A percentile compares a stretch with the other conserved stretches of the same genome.
These are phyloP conservation scores for Callopanchax toddi DNA, from an alignment of 2,113 vertebrate species.

Conservation along the genomic window DNA sequence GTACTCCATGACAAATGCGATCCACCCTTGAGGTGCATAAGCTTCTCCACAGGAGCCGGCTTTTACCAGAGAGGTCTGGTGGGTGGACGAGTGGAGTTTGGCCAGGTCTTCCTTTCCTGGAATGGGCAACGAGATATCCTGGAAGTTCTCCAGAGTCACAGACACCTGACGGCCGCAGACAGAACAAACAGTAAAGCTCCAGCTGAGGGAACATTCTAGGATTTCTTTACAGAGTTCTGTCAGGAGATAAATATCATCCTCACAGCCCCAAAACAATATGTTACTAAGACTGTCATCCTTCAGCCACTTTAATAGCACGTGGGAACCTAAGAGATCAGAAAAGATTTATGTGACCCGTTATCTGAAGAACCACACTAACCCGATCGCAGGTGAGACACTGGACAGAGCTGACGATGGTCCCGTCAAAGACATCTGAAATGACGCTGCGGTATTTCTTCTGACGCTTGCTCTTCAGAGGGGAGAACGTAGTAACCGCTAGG, in stretches of 20 bases:
- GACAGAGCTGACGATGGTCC: constrained; percentile 96
- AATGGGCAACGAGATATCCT: constrained; percentile 98
- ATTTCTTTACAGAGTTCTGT: neutral
- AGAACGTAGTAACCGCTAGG: constrained; percentile 74
- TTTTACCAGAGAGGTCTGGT: constrained; percentile 93
- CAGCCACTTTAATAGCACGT: neutral
- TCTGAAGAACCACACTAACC: constrained; percentile 80
- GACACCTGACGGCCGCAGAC: constrained; percentile 82
- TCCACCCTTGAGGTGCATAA: constrained; percentile 95
- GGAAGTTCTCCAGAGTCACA: constrained; percentile 97
- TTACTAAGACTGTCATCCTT: neutral
- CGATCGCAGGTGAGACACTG: constrained; percentile 97
- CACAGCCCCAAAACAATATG: no score
- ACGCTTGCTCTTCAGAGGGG: constrained; percentile 89
- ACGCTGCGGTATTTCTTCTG: constrained; percentile 94
- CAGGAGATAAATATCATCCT: no score
- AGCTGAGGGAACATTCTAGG: neutral
- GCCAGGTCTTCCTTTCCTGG: constrained; percentile 98
- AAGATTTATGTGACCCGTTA: neutral
- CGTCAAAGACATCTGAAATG: constrained; percentile 97
- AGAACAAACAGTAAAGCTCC: neutral
- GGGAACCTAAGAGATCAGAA: neutral
- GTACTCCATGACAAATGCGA: constrained; percentile 96
- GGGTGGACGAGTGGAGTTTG: constrained; percentile 94
- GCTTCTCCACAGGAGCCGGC: constrained; percentile 96